Evolutionary conservation across 2,888 invertebrate genomes (phyloP).

Genomic region (Alentia gelatinosa): DNA sequence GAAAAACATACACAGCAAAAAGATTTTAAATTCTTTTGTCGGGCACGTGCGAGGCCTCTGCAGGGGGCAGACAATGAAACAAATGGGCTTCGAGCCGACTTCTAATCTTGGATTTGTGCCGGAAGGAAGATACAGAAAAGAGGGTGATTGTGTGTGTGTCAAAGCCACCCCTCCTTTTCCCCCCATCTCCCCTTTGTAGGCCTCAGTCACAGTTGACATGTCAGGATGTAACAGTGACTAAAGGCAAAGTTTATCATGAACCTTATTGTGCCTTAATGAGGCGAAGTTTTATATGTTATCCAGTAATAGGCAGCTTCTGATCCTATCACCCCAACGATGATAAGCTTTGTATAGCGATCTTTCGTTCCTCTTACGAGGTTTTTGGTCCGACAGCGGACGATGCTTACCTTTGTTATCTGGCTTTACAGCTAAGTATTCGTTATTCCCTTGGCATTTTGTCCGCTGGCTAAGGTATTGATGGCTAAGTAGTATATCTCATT

Average conservation of each 20-base stretch:
- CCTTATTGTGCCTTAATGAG: slow-evolving; percentile 42
- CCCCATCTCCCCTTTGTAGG: too few relatives aligned
- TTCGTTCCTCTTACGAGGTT: slow-evolving; percentile 25
- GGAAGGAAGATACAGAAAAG: not conserved
- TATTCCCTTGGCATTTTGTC: slow-evolving; percentile 10
- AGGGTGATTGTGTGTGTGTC: not conserved
- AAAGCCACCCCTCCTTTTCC: too few relatives aligned
- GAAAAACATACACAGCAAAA: slow-evolving; percentile 41
- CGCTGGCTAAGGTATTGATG: not conserved
- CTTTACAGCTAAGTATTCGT: slow-evolving; percentile 35
- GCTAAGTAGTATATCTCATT: slow-evolving; percentile 20
- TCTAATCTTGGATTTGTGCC: slow-evolving; percentile 21
- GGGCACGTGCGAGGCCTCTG: not conserved
- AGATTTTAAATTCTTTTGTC: slow-evolving; percentile 52
- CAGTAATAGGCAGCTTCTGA: slow-evolving; percentile 41
- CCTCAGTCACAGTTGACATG: not conserved
- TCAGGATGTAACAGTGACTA: slow-evolving; percentile 29
- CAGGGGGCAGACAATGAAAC: slow-evolving; percentile 10
- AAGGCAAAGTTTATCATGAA: slow-evolving; percentile 34
- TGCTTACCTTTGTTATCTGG: slow-evolving; percentile 27
- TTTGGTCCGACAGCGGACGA: not conserved
- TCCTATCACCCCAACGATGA: not conserved
- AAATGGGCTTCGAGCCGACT: slow-evolving; percentile 18
- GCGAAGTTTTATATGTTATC: slow-evolving; percentile 20
- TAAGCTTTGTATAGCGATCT: slow-evolving; percentile 40